A percentile compares a stretch with the other conserved stretches of the same genome.
Conservation (phyloP, 1,140 invertebrate genomes). For the Drosophila kikkawai region DNA sequence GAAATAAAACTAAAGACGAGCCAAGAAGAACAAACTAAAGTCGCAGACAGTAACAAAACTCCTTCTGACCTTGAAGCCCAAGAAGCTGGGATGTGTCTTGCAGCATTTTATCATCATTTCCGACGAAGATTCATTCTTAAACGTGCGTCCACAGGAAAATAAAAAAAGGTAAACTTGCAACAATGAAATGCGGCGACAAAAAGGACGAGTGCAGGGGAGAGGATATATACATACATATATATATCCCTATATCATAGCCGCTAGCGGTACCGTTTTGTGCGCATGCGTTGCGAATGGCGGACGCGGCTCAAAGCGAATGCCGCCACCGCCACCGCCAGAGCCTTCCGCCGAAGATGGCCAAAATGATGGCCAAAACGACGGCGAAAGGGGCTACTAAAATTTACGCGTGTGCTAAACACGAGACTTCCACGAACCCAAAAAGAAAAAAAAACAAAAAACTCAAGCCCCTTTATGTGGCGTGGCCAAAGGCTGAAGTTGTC, state of each 20-base stretch:
- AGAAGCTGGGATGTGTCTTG: conserved; percentile 48
- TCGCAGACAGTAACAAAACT: conserved; percentile 48
- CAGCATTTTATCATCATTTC: conserved; percentile 71
- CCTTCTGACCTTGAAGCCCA: conserved; percentile 69
- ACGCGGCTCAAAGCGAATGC: conserved; percentile 77
- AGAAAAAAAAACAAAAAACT: conserved; percentile 40
- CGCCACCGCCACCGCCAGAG: conserved; percentile 67
- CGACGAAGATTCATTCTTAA: conserved; percentile 77
- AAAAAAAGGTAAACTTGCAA: conserved; percentile 49
- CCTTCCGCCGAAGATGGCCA: conserved; percentile 17
- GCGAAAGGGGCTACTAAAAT: conserved; percentile 74
- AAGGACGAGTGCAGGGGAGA: conserved; percentile 31
- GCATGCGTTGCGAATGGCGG: conserved; percentile 84
- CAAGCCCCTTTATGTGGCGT: conserved; percentile 67
- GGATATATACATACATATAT: conserved; percentile 21
- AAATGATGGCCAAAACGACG: conserved; percentile 6
- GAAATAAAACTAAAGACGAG: not conserved
- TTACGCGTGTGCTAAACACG: conserved; percentile 85
- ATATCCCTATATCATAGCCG: conserved; percentile 63
- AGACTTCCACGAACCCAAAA: conserved; percentile 82
- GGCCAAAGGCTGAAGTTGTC: conserved; percentile 59
- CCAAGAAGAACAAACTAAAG: conserved; percentile 24
- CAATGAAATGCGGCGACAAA: conserved; percentile 82
- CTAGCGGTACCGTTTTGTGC: conserved; percentile 85
- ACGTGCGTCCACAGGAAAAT: conserved; percentile 46